Base-by-base conservation (phyloP, 2,888 invertebrate genomes). In the Melanophora roralis region DNA sequence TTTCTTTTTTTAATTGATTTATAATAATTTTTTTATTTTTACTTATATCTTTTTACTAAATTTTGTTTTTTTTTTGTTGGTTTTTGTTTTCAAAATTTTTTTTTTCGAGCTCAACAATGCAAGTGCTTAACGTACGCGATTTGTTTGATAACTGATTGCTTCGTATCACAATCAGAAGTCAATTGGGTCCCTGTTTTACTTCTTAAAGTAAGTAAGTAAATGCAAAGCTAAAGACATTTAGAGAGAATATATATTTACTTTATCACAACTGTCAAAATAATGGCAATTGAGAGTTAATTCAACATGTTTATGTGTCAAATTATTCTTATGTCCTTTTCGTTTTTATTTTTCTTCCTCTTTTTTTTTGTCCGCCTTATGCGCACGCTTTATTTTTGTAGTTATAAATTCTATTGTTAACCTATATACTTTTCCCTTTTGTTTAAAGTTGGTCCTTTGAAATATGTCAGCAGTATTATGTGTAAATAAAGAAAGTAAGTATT, bases 131-230 rank as follows among this genome's bases (percentile, higher is more conserved):
- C 62, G 62, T 53, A 72, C 72, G 80, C 80, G 76, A 73, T 80
- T 80, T 73, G 72, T 80, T 76, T 64, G 73, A 80, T 62, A 73
- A 80, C 80, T 80, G 76, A 80, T 72, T 80, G 57, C 40, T 64
- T 55, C 51, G n/a, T 21, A 6, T 12, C 19, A 40, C 40, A 23
- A 67, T 23, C 55, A 62, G 62, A 71, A 68, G 62, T 80, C 51
- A 57, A 7, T 62, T 62, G 23, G 14, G 53, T 78, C 55, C 67
- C 55, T 43, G n/a, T 43, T 57, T 32, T 36, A 8, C 5, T 36
- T 34, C 34, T 21, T 2, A 1, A 12, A 23, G 12, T 64, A n/a
- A 14, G 47, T 64, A n/a, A 23, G n/a, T 16, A 0, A 40, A 53
- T 51, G 19, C 3, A 43, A 43, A 9, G 19, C 19, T 43, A 55